Evolutionary conservation across 1,140 invertebrate species (phyloP).

Genomic region (Gonioctena quinquepunctata): DNA sequence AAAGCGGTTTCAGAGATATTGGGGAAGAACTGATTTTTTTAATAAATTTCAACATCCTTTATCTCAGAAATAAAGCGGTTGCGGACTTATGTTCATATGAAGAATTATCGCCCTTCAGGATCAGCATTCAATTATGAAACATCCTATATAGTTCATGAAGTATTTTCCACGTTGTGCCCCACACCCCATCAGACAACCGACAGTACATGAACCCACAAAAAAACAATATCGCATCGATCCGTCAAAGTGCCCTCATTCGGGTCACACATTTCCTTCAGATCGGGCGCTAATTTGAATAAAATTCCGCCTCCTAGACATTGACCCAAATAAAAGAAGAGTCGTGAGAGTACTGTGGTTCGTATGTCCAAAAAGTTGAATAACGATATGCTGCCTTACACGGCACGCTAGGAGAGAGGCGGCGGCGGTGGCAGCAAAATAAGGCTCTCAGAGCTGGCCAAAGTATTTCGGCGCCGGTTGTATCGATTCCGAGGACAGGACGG

Average conservation of each 20-base stretch:
- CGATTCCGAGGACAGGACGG: background rate
- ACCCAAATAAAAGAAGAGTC: background rate
- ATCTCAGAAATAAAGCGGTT: no score
- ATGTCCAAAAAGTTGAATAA: background rate
- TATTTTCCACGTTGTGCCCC: no score
- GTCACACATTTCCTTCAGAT: background rate
- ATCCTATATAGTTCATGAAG: no score
- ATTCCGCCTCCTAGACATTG: background rate
- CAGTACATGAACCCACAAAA: background rate
- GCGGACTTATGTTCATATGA: no score
- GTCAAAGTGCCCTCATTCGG: background rate
- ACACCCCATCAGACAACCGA: no score
- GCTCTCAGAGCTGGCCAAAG: background rate
- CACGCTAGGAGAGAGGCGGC: background rate
- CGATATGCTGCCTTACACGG: background rate
- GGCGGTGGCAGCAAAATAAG: background rate
- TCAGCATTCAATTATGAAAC: no score
- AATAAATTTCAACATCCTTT: no score
- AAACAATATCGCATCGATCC: background rate
- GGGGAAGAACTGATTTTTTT: no score
- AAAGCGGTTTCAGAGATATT: no score
- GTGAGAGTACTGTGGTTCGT: background rate
- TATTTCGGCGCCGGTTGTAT: slow-evolving; percentile 2
- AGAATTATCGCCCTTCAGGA: no score
- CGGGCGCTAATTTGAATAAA: background rate